phyloP scores from a whole-genome alignment of 2,888 invertebrate genomes.

The Philaethria dido region DNA sequence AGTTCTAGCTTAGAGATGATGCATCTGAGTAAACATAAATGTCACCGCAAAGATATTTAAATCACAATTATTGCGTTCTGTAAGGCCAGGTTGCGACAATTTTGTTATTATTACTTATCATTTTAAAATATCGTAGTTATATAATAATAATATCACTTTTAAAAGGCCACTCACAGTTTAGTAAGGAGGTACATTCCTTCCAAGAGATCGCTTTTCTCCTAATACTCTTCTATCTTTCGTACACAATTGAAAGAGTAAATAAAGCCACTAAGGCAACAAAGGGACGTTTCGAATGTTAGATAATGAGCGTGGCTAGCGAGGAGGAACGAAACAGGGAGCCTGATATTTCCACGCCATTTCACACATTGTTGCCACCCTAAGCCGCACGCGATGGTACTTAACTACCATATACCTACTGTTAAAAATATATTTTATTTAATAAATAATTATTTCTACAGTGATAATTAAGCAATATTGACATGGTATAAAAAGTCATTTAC shows the following conservation, averaged over 20 bases:
- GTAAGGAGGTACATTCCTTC: slow-evolving; percentile 16
- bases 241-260: slow-evolving; percentile 61
- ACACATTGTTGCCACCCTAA: slow-evolving; percentile 77
- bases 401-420: slow-evolving; percentile 38
- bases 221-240: slow-evolving; percentile 36
- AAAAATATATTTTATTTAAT: slow-evolving; percentile 23
- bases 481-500: not conserved
- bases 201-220: slow-evolving; percentile 27
- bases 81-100: not conserved
- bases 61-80: not conserved
- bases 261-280: slow-evolving; percentile 78
- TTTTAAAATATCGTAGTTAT: not conserved
- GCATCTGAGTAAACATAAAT: no score
- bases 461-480: not conserved
- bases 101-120: no score
- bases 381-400: slow-evolving; percentile 56
- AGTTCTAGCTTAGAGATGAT: no score
- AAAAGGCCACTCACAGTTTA: not conserved
- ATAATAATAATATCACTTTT: not conserved
- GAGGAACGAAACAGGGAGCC: slow-evolving; percentile 77
- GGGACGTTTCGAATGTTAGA: slow-evolving; percentile 72
- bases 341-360: slow-evolving; percentile 80
- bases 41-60: no score
- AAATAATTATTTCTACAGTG: not conserved
- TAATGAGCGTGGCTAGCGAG: slow-evolving; percentile 77